These are phyloP conservation scores for Oeneis ivallda DNA, from an alignment of 2,888 invertebrate species.

Conservation along the genomic window DNA sequence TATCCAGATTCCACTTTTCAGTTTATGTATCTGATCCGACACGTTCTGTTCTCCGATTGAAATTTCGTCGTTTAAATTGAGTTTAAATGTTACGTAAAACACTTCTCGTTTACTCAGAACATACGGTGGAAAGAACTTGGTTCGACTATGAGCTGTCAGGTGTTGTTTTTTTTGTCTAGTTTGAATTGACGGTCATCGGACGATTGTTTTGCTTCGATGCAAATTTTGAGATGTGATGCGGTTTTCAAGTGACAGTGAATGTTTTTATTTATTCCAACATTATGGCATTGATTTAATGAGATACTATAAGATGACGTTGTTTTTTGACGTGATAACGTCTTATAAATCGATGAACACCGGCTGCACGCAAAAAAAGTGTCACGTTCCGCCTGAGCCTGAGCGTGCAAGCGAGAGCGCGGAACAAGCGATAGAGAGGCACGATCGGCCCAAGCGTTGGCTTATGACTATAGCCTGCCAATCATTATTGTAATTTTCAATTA, in stretches of 20 bases:
- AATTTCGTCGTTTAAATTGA: constrained; percentile 44
- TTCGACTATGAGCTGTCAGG: constrained; percentile 55
- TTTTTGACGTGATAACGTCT: too few relatives aligned
- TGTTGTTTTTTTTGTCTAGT: constrained; percentile 42
- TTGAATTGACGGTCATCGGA: constrained; percentile 27
- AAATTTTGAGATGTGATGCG: background rate
- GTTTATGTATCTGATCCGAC: constrained; percentile 31
- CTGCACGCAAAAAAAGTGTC: too few relatives aligned
- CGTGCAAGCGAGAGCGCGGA: too few relatives aligned
- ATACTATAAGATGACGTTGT: background rate
- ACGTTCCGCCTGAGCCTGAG: too few relatives aligned
- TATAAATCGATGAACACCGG: too few relatives aligned
- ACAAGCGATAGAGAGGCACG: too few relatives aligned
- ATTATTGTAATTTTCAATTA: too few relatives aligned
- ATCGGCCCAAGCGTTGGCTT: too few relatives aligned
- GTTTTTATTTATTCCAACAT: background rate
- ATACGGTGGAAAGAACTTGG: constrained; percentile 58
- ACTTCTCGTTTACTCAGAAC: constrained; percentile 58
- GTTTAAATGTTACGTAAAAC: constrained; percentile 67
- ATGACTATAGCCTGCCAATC: too few relatives aligned
- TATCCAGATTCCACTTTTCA: constrained; percentile 33
- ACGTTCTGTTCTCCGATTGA: constrained; percentile 30
- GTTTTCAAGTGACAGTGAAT: constrained; percentile 2
- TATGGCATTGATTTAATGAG: too few relatives aligned
- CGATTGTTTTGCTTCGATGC: constrained; percentile 18